These are phyloP conservation scores for Pteropus alecto DNA, from an alignment of 2,113 vertebrate species.

Conservation along the genomic window DNA sequence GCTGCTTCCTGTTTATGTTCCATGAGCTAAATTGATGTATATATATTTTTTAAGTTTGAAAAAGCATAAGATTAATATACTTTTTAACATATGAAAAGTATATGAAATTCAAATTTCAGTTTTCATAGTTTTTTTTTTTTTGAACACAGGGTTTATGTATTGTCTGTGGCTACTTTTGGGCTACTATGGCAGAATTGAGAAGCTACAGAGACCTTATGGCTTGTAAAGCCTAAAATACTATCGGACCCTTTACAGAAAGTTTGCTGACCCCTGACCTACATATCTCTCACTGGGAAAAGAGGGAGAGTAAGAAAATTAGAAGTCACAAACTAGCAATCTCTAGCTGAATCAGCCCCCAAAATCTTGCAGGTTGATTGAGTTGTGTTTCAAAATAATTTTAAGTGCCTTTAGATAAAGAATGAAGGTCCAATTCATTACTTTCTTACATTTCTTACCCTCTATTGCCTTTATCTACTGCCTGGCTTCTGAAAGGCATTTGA, in stretches of 20 bases:
- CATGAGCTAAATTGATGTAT: neutral
- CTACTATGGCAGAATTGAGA: neutral
- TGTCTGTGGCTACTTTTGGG: neutral
- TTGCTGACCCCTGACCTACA: neutral
- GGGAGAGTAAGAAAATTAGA: neutral
- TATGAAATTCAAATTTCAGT: neutral
- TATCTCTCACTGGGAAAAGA: neutral
- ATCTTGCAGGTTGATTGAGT: neutral
- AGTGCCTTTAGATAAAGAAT: neutral
- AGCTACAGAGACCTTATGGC: neutral
- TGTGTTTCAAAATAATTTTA: slow-evolving; percentile 19
- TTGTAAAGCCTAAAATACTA: neutral
- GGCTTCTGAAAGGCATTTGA: slow-evolving; percentile 23
- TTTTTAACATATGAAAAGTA: neutral
- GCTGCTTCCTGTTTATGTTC: neutral
- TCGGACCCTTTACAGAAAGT: neutral
- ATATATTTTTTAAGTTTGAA: neutral
- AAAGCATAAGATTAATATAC: neutral
- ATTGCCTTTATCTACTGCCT: neutral
- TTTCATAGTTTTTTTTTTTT: too few relatives aligned
- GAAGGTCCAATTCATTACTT: neutral
- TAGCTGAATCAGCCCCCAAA: neutral
- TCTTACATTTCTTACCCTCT: neutral
- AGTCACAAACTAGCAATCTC: neutral
- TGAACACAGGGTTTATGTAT: neutral